A percentile compares a stretch with the other conserved stretches of the same genome.
These are phyloP conservation scores for Coenonympha arcania DNA, from an alignment of 2,888 invertebrate species.

Conservation along the genomic window DNA sequence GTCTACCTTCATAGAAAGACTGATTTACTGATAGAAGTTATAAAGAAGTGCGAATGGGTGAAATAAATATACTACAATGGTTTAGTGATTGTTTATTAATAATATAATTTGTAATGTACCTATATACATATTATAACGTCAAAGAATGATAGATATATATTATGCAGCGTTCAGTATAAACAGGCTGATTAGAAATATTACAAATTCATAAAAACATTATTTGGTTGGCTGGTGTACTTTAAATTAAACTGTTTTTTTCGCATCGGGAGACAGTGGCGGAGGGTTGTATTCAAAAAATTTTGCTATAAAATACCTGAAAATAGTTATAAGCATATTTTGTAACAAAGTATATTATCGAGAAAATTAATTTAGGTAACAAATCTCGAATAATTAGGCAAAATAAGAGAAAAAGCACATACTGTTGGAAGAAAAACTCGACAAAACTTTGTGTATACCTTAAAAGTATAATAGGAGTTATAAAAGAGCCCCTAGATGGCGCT, in stretches of 20 bases:
- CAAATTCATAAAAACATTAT: neutral
- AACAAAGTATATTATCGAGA: neutral
- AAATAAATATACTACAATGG: neutral
- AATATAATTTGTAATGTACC: no score
- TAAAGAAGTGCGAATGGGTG: neutral
- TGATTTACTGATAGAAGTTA: no score
- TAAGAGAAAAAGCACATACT: no score
- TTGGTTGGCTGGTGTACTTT: neutral
- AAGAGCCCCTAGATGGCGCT: no score
- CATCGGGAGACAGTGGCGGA: constrained; percentile 31
- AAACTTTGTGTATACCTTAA: no score
- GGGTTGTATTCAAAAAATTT: constrained; percentile 63
- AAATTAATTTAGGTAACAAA: no score
- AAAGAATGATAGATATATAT: no score
- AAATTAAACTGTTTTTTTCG: constrained; percentile 25
- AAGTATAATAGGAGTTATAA: no score
- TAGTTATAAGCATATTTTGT: neutral
- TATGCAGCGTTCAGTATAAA: neutral
- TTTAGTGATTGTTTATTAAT: neutral
- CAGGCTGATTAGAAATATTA: neutral
- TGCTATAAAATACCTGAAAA: constrained; percentile 62
- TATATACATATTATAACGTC: no score
- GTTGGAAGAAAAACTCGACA: no score
- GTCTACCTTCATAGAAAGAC: no score
- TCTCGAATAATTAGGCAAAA: no score